Evolutionary conservation across 1,140 invertebrate species (phyloP).

Genomic region (Hyles vespertilio): DNA sequence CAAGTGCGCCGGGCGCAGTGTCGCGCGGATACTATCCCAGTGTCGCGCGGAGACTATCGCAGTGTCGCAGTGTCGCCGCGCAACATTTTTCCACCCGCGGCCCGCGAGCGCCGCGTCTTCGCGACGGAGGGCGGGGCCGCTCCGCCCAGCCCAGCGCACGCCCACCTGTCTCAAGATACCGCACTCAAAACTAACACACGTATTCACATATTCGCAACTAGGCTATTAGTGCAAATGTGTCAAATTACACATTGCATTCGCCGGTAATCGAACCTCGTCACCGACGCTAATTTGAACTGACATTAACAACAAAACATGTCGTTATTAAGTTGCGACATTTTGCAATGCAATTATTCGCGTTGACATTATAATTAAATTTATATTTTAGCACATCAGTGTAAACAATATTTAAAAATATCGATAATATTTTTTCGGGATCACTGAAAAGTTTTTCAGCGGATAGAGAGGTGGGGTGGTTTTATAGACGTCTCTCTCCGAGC

Average conservation of each 20-base stretch:
- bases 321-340: neutral
- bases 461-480: conserved; percentile 12
- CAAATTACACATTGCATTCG: conserved; percentile 16
- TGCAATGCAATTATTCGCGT: too few species aligned
- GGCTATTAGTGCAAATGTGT: conserved; percentile 14
- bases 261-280: conserved; percentile 16
- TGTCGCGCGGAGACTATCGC: conserved; percentile 16
- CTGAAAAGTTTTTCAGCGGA: conserved; percentile 5
- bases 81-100: conserved; percentile 45
- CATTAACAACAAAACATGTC: conserved; percentile 10
- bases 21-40: conserved; percentile 6
- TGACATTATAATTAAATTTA: too few species aligned
- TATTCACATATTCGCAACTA: conserved; percentile 1
- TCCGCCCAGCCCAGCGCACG: conserved; percentile 53
- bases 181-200: conserved; percentile 8
- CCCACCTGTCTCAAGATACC: conserved; percentile 45
- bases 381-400: too few species aligned
- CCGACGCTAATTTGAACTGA: conserved; percentile 14
- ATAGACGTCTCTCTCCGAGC: conserved; percentile 38
- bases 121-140: conserved; percentile 50
- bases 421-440: too few species aligned
- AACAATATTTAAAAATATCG: too few species aligned
- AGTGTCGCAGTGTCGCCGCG: conserved; percentile 27
- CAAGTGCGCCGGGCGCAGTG: conserved; percentile 4
- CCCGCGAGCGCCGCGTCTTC: conserved; percentile 39